phyloP scores from a whole-genome alignment of 2,888 invertebrate genomes.

The Phasia obesa region DNA sequence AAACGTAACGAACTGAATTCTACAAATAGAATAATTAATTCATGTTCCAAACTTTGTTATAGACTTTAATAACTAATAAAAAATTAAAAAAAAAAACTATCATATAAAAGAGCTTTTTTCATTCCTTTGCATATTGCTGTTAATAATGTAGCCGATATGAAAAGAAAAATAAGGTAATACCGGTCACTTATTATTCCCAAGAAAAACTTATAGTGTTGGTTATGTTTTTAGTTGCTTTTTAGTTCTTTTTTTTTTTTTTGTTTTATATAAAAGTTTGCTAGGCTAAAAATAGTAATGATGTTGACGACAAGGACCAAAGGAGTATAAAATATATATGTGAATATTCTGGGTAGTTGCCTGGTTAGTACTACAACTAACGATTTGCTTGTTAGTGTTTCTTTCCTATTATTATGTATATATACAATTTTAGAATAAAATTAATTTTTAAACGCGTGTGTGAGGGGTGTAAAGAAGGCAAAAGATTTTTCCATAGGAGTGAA shows the following conservation, averaged over 20 bases:
- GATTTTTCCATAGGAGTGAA: neutral
- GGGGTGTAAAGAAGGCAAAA: neutral
- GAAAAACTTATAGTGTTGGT: slow-evolving; percentile 64
- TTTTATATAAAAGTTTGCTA: slow-evolving; percentile 14
- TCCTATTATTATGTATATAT: slow-evolving; percentile 28
- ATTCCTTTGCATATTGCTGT: slow-evolving; percentile 6
- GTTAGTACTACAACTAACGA: slow-evolving; percentile 49
- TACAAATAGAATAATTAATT: no score
- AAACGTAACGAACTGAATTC: no score
- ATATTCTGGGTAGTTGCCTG: slow-evolving; percentile 25
- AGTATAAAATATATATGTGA: neutral
- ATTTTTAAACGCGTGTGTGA: neutral
- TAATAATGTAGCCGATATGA: slow-evolving; percentile 16
- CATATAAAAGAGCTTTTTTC: slow-evolving; percentile 16
- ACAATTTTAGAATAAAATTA: slow-evolving; percentile 26
- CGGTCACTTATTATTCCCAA: slow-evolving; percentile 59
- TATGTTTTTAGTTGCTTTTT: slow-evolving; percentile 12
- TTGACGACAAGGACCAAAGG: slow-evolving; percentile 29
- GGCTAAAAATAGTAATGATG: slow-evolving; percentile 32
- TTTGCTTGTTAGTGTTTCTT: slow-evolving; percentile 31
- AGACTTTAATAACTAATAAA: neutral
- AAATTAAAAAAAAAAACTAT: slow-evolving; percentile 13
- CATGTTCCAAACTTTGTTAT: no score
- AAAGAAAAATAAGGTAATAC: slow-evolving; percentile 29
- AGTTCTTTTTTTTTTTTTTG: no score